Base-by-base conservation (phyloP, 2,888 invertebrate species). In the Hololepta plana region DNA sequence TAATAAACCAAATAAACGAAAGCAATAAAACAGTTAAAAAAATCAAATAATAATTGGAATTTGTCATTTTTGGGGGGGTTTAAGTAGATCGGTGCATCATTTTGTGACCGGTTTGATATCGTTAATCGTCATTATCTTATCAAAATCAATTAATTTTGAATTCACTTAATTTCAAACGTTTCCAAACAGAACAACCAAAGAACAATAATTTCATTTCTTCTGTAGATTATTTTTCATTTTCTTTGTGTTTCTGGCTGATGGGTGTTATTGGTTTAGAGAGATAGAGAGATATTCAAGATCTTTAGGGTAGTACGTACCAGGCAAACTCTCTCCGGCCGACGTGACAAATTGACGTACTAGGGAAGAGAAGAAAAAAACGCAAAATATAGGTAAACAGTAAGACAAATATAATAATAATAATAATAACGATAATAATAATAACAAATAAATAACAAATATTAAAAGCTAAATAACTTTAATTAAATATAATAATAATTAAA, bases 311-410 rank as follows among this genome's bases (percentile, higher is more conserved):
- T 56, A 56, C 55, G 51, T 56, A 56, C 56, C 56, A 55, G 56
- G 53, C 47, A 55, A 49, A 55, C 55, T 56, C 48, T 55, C 55
- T 54, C 55, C 56, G 49, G 55, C 55, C 53, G 55, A 55, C 55
- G 55, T 53, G 54, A 56, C 56, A 55, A 54, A 56, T 52, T 56
- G 56, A 55, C 56, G 56, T 55, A 56, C 56, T 56, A 55, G 53
- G 52, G 51, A 55, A 53, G 49, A 55, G 52, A 55, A 55, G 52
- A 53, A 43, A 54, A 51, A 52, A 55, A 55, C 54, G 51, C 51
- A 56, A 56, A 55, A 55, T 55, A 54, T 55, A 56, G 53, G 51
- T 51, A 43, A 16, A 51, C 50, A 52, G 46, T 53, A 52, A 52
- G 46, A 53, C 46, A 51, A 53, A 49, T 44, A 47, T 36, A 37